phyloP scores from a whole-genome alignment of 2,113 vertebrate species.

The Sprattus sprattus region DNA sequence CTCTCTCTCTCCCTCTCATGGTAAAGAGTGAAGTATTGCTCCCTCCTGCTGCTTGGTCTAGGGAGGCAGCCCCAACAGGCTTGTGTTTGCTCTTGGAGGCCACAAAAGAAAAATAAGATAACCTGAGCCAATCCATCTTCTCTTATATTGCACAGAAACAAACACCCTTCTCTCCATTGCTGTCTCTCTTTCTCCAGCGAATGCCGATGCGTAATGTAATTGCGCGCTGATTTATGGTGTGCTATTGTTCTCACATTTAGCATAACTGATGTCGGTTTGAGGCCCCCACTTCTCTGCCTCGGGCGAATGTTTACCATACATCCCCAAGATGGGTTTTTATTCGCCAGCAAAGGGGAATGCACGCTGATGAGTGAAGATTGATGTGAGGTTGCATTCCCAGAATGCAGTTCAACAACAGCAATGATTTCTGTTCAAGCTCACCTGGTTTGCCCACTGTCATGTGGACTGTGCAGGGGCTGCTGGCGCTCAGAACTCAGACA shows the following conservation, averaged over 20 bases:
- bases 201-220: constrained; percentile 40
- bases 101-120: constrained; percentile 5
- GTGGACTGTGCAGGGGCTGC: too few species aligned
- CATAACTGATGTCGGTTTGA: constrained; percentile 32
- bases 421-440: not conserved
- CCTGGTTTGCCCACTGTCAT: not conserved
- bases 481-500: not conserved
- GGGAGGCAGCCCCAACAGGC: not conserved
- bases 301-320: constrained; percentile 27
- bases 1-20: not conserved
- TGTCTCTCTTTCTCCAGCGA: constrained; percentile 17
- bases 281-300: not conserved
- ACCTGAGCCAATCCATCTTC: not conserved
- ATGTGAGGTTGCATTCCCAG: not conserved
- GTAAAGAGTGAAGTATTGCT: not conserved
- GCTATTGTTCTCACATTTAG: constrained; percentile 43
- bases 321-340: constrained; percentile 21
- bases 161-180: not conserved
- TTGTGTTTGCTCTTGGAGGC: not conserved
- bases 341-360: not conserved
- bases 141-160: not conserved
- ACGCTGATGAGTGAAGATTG: not conserved
- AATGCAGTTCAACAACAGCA: not conserved
- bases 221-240: constrained; percentile 39
- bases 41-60: not conserved